phyloP scores from a whole-genome alignment of 1,140 invertebrate genomes.

The Solenopsis fugax region DNA sequence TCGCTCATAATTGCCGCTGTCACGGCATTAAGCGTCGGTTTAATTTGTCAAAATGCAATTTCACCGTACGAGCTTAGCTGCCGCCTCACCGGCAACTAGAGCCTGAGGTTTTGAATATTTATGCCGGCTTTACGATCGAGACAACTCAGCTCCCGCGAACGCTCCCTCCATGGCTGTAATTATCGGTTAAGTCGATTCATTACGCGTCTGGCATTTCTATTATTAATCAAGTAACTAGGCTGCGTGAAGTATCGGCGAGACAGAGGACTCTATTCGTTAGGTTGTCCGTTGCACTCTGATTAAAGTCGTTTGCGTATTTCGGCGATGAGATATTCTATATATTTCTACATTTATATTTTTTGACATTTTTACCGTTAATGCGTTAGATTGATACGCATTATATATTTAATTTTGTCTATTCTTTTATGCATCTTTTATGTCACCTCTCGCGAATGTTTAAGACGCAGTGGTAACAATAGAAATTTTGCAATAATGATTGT shows the following conservation, averaged over 20 bases:
- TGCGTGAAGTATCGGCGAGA: not conserved
- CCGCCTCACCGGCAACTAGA: not conserved
- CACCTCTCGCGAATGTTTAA: not conserved
- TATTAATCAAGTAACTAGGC: slow-evolving; percentile 12
- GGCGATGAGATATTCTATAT: not conserved
- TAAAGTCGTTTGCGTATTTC: too few species aligned
- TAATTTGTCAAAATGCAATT: slow-evolving; percentile 35
- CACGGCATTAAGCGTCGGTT: not conserved
- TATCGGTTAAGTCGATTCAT: slow-evolving; percentile 47
- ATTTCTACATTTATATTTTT: not conserved
- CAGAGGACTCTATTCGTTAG: not conserved
- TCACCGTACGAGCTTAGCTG: not conserved
- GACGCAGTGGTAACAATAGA: too few species aligned
- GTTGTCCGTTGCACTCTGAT: not conserved
- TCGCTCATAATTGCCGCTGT: slow-evolving; percentile 39
- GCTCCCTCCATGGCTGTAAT: slow-evolving; percentile 15
- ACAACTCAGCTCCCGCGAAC: not conserved
- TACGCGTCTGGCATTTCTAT: not conserved
- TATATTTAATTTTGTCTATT: not conserved
- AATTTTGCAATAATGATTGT: slow-evolving; percentile 6
- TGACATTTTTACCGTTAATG: not conserved
- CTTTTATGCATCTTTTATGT: not conserved
- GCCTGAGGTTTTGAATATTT: slow-evolving; percentile 43
- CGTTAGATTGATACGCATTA: not conserved
- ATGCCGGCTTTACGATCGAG: slow-evolving; percentile 32